Evolutionary conservation across 2,113 vertebrate genomes (phyloP).

Genomic region (Macroglossus sobrinus): DNA sequence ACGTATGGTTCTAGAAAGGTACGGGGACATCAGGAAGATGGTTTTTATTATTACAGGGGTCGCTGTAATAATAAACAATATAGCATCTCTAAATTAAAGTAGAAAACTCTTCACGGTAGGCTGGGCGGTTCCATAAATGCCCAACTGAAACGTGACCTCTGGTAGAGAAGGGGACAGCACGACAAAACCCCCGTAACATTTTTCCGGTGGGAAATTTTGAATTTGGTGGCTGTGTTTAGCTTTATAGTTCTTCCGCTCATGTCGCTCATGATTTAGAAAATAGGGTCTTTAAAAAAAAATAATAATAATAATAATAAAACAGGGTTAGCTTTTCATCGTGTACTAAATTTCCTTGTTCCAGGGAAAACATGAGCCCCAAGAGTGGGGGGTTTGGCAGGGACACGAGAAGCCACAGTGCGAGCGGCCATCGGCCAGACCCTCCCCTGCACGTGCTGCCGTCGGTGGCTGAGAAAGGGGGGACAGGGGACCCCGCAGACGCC

Average conservation of each 20-base stretch:
- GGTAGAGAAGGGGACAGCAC: not conserved
- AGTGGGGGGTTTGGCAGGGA: not conserved
- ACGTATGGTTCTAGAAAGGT: not conserved
- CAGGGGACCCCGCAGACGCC: too few relatives aligned
- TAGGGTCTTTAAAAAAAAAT: not conserved
- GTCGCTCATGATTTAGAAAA: not conserved
- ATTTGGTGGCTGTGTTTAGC: not conserved
- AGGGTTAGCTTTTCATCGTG: not conserved
- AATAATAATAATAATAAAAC: too few relatives aligned
- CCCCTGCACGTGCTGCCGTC: not conserved
- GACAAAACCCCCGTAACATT: not conserved
- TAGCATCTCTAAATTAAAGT: not conserved
- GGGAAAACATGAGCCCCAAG: not conserved
- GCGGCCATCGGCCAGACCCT: not conserved
- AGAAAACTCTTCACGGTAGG: not conserved
- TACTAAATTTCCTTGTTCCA: not conserved
- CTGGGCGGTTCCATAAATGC: not conserved
- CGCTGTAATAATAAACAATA: not conserved
- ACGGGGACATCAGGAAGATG: not conserved
- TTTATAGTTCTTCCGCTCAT: not conserved
- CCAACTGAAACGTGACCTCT: not conserved
- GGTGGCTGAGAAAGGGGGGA: too few relatives aligned
- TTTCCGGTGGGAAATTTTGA: not conserved
- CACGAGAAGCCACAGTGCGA: not conserved
- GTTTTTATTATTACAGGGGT: not conserved